Percentiles rank a stretch among this genome's conserved stretches.
Conservation (phyloP, 2,113 vertebrate species). For the Lepus timidus region DNA sequence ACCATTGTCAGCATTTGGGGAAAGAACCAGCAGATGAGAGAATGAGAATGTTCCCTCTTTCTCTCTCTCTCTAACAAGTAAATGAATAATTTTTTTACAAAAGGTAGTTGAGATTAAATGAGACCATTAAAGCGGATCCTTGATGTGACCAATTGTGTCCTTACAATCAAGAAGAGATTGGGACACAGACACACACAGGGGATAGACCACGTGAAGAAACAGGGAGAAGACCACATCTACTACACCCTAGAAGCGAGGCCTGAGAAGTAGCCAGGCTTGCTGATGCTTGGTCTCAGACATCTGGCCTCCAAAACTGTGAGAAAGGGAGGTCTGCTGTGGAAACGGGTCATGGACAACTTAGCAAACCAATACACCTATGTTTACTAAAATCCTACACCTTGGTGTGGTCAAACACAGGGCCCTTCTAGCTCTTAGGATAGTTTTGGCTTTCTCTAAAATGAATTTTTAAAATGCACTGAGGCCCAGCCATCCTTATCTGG, state of each 20-base stretch:
- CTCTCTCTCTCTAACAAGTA: no score
- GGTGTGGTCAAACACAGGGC: neutral
- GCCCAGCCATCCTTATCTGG: neutral
- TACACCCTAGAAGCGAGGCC: neutral
- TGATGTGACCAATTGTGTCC: neutral
- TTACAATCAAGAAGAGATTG: neutral
- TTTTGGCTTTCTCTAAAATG: neutral
- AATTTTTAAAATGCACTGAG: neutral
- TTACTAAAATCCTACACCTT: slow-evolving; percentile 2
- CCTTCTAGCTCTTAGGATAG: neutral
- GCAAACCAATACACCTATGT: neutral
- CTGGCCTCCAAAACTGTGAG: neutral
- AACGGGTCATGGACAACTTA: neutral
- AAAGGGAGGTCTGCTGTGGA: neutral
- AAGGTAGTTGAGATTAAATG: neutral
- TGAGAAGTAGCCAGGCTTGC: neutral
- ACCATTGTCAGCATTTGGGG: no score
- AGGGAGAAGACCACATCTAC: neutral
- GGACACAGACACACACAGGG: neutral
- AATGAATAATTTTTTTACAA: neutral
- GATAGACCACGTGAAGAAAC: neutral
- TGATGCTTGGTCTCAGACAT: neutral
- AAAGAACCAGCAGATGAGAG: no score
- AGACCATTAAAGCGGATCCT: neutral
- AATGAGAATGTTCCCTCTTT: no score